Base-by-base conservation (phyloP, 2,113 vertebrate species). In the Turdus rufiventris region DNA sequence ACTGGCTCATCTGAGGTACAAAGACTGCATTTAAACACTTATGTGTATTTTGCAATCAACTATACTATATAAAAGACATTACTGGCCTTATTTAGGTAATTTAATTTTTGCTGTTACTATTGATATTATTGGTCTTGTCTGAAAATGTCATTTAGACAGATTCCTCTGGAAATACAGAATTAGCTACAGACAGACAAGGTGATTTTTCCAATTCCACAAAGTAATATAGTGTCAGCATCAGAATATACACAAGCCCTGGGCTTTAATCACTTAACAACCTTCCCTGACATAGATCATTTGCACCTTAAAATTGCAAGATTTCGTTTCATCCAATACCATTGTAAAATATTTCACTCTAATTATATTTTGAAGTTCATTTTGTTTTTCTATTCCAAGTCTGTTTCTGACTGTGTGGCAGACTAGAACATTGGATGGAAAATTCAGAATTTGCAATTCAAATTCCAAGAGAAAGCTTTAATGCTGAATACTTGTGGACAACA, bases 361-460 rank as follows among this genome's bases (percentile, higher is more conserved):
- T 95, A 83, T 72, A 87, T 85, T 94, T 96, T 71, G 86, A 96
- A 78, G 25, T 92, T 94, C 23, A 63, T 77, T 93, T 96, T 84
- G 71, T 96, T 98, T 97, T 96, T 75, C 78, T 82, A 74, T 95
- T 97, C 95, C 63, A 95, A 97, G 56, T 20, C 80, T 91, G 66
- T 94, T 97, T 97, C 91, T 95, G 92, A 96, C 72, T 95, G 70
- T 94, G 88, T 89, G 77, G 79, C 53, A 95, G 91, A 96, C 83
- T 87, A 91, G 94, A 97, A 97, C 88, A 92, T 70, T 91, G 94
- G 75, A 97, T 96, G 67, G 92, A 91, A 97, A 97, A 96, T 83
- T 92, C 83, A 68, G 34, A 68, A 98, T 98, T 97, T 97, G 95
- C 96, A 97, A 97, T 98, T 98, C 97, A 98, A 97, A 98, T 98